phyloP scores from a whole-genome alignment of 2,888 invertebrate species.

The Coleophora deauratella region DNA sequence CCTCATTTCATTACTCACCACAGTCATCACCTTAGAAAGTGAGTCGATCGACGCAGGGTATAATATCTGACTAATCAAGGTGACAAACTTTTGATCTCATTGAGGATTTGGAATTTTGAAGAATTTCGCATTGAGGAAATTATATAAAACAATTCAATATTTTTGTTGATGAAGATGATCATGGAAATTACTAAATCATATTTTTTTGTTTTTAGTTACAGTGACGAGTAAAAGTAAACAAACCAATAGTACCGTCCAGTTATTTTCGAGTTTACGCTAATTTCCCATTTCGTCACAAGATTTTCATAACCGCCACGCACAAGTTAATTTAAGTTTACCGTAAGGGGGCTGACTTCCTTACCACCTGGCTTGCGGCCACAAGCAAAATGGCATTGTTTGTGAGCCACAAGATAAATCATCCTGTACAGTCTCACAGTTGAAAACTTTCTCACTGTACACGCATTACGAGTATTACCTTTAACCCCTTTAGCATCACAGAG shows the following conservation, averaged over 20 bases:
- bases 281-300: no score
- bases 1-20: slow-evolving; percentile 21
- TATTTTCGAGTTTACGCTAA: no score
- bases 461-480: not conserved
- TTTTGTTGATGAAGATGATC: no score
- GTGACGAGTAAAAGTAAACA: no score
- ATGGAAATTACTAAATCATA: no score
- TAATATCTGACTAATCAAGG: slow-evolving; percentile 6
- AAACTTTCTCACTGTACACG: not conserved
- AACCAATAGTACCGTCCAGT: no score
- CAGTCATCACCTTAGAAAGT: slow-evolving; percentile 54
- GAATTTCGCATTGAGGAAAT: no score
- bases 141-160: no score
- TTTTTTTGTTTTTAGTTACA: no score
- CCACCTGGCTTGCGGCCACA: slow-evolving; percentile 19
- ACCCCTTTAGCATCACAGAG: slow-evolving; percentile 20
- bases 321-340: slow-evolving; percentile 67
- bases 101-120: no score
- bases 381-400: slow-evolving; percentile 55
- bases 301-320: not conserved
- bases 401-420: slow-evolving; percentile 68
- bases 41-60: slow-evolving; percentile 19
- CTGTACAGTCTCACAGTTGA: slow-evolving; percentile 3
- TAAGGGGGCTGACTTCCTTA: slow-evolving; percentile 54
- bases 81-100: not conserved